Base-by-base conservation (phyloP, 2,888 invertebrate species). In the Strigamia transsilvanica region DNA sequence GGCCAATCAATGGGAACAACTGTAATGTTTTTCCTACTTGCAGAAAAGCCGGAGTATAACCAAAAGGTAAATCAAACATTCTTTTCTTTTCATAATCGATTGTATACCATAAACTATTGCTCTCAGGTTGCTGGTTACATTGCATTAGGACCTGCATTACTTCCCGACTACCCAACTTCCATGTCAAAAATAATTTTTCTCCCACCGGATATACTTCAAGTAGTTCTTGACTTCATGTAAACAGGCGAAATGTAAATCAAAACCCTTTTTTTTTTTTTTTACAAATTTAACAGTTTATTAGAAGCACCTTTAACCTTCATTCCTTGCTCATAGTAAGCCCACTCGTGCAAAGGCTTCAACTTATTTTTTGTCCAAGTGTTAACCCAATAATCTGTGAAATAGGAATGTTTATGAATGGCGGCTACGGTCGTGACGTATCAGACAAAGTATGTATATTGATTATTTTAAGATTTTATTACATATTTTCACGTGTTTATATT, bases 1-100 rank as follows among this genome's bases (percentile, higher is more conserved):
- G 73, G 73, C 13, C 73, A 73, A 27, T 73, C 73, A n/a, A 27
- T 73, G n/a, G 73, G 73, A 23, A 32, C 73, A 5, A 27, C 32
- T 15, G 0, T 73, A 5, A 13, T 27, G 13, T 32, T 73, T 32
- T 10, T 32, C 12, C 32, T 73, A 32, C 73, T 73, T 2, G 12
- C 73, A 10, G 32, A 73, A 27, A 12, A 73, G 2, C 27, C 27
- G 4, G 13, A 32, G 13, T 73, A 73, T n/a, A 73, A 73, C 13
- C 27, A 73, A 73, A 73, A 73, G 32, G 73, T 73, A 23, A 18
- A 6, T n/a, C 1, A 13, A 15, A 4, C n/a, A 2, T 12, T 46
- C 15, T 5, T 12, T 13, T 46, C 15, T n/a, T 46, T 46, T 46
- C 46, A 46, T 46, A 18, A 6, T 61, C 2, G 21, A 23, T 1